These are phyloP conservation scores for Octonoba sinensis DNA, from an alignment of 2,888 invertebrate species.

Conservation along the genomic window DNA sequence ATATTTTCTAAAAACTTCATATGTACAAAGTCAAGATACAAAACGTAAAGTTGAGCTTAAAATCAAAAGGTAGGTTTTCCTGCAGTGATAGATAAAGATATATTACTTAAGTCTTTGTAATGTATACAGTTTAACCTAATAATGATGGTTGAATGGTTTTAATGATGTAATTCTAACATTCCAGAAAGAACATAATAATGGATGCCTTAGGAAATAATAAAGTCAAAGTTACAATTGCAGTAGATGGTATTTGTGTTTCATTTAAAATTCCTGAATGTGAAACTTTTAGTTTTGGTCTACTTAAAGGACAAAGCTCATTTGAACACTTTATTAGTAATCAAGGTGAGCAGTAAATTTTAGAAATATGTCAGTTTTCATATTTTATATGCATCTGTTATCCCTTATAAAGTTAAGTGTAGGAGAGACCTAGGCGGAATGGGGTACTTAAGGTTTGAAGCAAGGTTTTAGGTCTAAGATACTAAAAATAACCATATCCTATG, in stretches of 20 bases:
- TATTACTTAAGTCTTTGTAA: too few species aligned
- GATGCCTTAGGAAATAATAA: constrained; percentile 27
- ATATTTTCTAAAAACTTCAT: constrained; percentile 39
- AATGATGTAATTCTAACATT: neutral
- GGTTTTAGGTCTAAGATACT: too few species aligned
- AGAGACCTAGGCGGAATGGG: too few species aligned
- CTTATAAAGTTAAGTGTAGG: too few species aligned
- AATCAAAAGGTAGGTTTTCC: constrained; percentile 17
- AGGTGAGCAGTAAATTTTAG: constrained; percentile 15
- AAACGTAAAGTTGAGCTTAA: neutral
- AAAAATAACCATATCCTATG: too few species aligned
- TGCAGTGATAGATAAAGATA: neutral
- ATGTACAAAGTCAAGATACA: constrained; percentile 6
- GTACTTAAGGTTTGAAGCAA: too few species aligned
- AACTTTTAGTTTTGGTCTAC: constrained; percentile 52
- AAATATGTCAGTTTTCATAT: too few species aligned
- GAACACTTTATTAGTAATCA: constrained; percentile 33
- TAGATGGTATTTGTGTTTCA: constrained; percentile 52
- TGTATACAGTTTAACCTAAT: too few species aligned
- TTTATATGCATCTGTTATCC: too few species aligned
- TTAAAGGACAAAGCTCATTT: constrained; percentile 47
- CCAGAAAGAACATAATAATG: constrained; percentile 20
- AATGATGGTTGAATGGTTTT: too few species aligned
- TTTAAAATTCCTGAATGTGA: constrained; percentile 55
- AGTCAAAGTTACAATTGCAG: constrained; percentile 16